A percentile compares a stretch with the other conserved stretches of the same genome.
Evolutionary conservation across 1,140 invertebrate species (phyloP).

Genomic region (Bombus pyrosoma): DNA sequence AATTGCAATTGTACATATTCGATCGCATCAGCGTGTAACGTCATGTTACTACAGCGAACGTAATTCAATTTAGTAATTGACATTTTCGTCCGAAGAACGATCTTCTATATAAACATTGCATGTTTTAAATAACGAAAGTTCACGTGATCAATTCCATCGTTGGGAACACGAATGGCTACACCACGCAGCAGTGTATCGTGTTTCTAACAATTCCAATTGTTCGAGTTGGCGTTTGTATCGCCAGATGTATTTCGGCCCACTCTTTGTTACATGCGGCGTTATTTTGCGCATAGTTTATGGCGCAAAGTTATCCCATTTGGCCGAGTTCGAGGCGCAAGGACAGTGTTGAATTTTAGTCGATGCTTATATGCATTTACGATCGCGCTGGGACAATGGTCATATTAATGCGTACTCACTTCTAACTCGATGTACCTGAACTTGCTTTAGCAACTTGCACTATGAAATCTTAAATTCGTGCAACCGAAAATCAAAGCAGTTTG

Average conservation of each 20-base stretch:
- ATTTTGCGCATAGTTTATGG: conserved; percentile 55
- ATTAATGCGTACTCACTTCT: conserved; percentile 22
- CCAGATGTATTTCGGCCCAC: conserved; percentile 23
- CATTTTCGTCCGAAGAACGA: background rate
- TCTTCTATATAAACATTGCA: background rate
- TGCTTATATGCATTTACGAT: conserved; percentile 45
- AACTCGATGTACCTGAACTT: background rate
- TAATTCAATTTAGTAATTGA: background rate
- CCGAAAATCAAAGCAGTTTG: background rate
- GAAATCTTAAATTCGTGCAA: background rate
- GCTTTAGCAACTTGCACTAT: background rate
- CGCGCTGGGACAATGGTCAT: conserved; percentile 21
- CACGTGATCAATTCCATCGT: background rate
- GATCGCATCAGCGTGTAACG: background rate
- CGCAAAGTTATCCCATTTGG: conserved; percentile 56
- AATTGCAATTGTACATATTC: background rate
- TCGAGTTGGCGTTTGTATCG: conserved; percentile 17
- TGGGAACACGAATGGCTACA: background rate
- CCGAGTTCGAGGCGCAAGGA: conserved; percentile 24
- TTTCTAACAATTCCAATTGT: conserved; percentile 28
- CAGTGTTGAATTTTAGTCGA: conserved; percentile 58
- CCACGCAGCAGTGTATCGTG: background rate
- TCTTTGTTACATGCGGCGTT: conserved; percentile 18
- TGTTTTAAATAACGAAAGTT: background rate
- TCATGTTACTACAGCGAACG: background rate